Percentiles rank a stretch among this genome's conserved stretches.
Conservation (phyloP, 2,113 vertebrate species). For the Cynopterus brachyotis region DNA sequence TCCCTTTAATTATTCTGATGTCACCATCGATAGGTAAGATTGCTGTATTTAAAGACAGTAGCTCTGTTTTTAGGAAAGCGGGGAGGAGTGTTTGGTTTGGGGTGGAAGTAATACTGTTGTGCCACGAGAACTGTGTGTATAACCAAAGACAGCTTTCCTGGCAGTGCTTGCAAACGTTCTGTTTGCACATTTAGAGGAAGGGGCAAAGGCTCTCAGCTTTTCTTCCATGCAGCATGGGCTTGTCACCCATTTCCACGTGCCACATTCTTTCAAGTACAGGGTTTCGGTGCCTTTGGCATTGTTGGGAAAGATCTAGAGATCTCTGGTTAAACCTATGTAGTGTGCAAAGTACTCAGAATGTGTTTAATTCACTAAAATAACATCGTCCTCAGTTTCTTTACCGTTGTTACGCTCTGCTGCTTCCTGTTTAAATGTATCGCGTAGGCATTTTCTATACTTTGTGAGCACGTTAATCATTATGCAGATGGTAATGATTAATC, state of each 20-base stretch:
- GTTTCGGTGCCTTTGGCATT: neutral
- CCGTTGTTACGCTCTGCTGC: rapidly evolving
- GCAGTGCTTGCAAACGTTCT: rapidly evolving
- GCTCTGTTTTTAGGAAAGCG: neutral
- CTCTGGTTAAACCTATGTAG: neutral
- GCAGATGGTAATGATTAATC: neutral
- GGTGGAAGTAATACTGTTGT: rapidly evolving
- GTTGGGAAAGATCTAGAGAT: neutral
- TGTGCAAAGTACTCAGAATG: rapidly evolving
- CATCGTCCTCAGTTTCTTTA: rapidly evolving
- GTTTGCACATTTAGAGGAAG: neutral
- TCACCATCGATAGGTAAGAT: neutral
- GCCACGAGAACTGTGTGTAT: rapidly evolving
- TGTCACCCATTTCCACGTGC: neutral
- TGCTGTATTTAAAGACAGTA: neutral
- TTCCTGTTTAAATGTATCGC: neutral
- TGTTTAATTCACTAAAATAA: rapidly evolving
- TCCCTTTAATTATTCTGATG: neutral
- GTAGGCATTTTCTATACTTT: rapidly evolving
- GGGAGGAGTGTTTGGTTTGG: too few relatives aligned
- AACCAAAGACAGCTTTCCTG: neutral
- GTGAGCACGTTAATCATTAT: neutral
- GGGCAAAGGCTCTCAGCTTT: rapidly evolving
- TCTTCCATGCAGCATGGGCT: neutral
- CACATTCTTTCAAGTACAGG: neutral